Evolutionary conservation across 1,140 invertebrate genomes (phyloP).

Genomic region (Danaus plexippus): DNA sequence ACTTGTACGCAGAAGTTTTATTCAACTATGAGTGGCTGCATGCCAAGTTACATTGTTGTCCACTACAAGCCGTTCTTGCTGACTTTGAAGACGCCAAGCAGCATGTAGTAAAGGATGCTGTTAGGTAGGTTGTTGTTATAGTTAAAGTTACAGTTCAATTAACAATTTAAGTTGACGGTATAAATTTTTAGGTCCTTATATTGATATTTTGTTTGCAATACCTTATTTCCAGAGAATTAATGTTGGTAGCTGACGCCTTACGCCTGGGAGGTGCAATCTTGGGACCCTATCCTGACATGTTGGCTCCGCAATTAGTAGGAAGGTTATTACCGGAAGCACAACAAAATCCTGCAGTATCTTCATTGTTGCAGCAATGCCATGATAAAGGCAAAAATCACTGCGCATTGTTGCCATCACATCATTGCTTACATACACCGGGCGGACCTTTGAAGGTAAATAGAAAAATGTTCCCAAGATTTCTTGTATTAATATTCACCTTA

Average conservation of each 20-base stretch:
- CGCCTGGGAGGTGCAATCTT: slow-evolving; percentile 92
- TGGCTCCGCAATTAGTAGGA: slow-evolving; percentile 94
- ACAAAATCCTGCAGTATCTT: slow-evolving; percentile 86
- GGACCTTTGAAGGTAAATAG: slow-evolving; percentile 90
- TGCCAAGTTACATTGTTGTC: slow-evolving; percentile 95
- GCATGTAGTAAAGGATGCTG: slow-evolving; percentile 88
- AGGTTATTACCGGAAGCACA: slow-evolving; percentile 92
- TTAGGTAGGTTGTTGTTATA: slow-evolving; percentile 68
- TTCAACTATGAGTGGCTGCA: slow-evolving; percentile 99
- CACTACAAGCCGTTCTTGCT: slow-evolving; percentile 92
- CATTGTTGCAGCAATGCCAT: slow-evolving; percentile 92
- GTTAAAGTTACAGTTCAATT: not conserved
- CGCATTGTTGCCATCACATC: slow-evolving; percentile 92
- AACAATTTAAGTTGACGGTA: too few relatives aligned
- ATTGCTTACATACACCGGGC: slow-evolving; percentile 97
- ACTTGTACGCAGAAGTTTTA: slow-evolving; percentile 93
- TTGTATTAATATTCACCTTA: not conserved
- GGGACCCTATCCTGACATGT: slow-evolving; percentile 93
- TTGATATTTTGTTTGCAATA: not conserved
- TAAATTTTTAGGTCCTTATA: not conserved
- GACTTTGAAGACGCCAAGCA: slow-evolving; percentile 96
- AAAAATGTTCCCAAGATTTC: not conserved
- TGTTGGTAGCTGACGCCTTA: slow-evolving; percentile 95
- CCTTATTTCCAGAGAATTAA: slow-evolving; percentile 80
- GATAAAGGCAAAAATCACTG: slow-evolving; percentile 88